Evolutionary conservation across 2,797 vertebrate genomes (phyloP).

Genomic region (Brachymystax lenok): DNA sequence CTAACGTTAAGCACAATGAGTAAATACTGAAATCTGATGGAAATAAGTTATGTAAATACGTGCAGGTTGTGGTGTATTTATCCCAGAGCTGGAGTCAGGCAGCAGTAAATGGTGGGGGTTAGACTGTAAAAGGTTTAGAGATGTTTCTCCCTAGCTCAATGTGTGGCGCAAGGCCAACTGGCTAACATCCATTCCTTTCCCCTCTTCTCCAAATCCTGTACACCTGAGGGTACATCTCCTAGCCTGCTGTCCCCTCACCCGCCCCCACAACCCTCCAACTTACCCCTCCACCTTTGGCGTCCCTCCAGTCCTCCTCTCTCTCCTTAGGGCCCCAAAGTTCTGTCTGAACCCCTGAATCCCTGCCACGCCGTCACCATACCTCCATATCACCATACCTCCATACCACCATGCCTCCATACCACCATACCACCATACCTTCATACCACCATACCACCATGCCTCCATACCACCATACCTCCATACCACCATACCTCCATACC

Average conservation of each 20-base stretch:
- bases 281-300: not conserved
- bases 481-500: too few species aligned
- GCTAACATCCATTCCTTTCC: slow-evolving; percentile 29
- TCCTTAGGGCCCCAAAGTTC: not conserved
- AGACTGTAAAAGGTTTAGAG: slow-evolving; percentile 47
- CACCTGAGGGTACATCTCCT: not conserved
- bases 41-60: slow-evolving; percentile 41
- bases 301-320: not conserved
- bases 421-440: too few species aligned
- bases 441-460: too few species aligned
- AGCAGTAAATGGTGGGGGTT: slow-evolving; percentile 41
- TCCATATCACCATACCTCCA: too few species aligned
- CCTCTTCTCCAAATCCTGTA: not conserved
- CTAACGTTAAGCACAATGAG: not conserved
- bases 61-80: slow-evolving; percentile 53
- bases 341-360: not conserved
- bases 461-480: too few species aligned
- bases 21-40: not conserved
- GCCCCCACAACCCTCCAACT: not conserved
- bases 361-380: not conserved
- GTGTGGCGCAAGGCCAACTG: slow-evolving; percentile 51
- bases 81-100: slow-evolving; percentile 38
- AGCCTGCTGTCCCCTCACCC: not conserved
- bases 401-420: too few species aligned
- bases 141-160: slow-evolving; percentile 48